Percentiles rank a stretch among this genome's conserved stretches.
Conservation (phyloP, 92 coral and sea anemone genomes). For the Palythoa heliodiscus region DNA sequence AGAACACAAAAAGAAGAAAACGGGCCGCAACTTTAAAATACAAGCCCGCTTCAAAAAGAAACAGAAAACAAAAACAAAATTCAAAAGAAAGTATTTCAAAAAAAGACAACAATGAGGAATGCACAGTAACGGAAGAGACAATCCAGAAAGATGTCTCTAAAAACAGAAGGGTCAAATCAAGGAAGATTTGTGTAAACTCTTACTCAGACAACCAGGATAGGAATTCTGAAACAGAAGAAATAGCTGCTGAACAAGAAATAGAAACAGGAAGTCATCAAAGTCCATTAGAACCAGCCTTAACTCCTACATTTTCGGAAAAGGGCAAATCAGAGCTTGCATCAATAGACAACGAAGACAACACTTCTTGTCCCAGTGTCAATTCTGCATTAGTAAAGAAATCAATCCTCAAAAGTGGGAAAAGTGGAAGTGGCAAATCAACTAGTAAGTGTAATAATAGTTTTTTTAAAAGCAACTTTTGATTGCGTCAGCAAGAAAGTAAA, state of each 20-base stretch:
- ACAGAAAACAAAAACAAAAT: neutral
- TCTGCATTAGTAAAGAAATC: constrained; percentile 40
- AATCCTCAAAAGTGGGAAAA: constrained; percentile 44
- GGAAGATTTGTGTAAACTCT: neutral
- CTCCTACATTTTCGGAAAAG: neutral
- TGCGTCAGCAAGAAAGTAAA: too few relatives aligned
- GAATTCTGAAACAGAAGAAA: neutral
- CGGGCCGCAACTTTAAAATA: neutral
- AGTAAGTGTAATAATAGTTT: neutral
- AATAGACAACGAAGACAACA: neutral
- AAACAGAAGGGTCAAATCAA: neutral
- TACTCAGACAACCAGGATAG: neutral
- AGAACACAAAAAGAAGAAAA: constrained; percentile 2
- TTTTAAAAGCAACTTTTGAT: too few relatives aligned
- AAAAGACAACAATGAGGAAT: constrained; percentile 14
- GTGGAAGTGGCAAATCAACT: constrained; percentile 2
- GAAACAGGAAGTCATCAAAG: neutral
- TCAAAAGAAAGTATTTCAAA: constrained; percentile 12
- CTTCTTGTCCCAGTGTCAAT: neutral
- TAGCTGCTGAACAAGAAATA: neutral
- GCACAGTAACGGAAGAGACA: neutral
- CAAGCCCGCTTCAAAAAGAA: constrained; percentile 8
- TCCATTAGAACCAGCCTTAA: too few relatives aligned
- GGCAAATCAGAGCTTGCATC: neutral
- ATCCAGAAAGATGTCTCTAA: neutral